Base-by-base conservation (phyloP, 30 jellyfish, hydroid and myxozoan genomes). In the Turritopsis dohrnii region DNA sequence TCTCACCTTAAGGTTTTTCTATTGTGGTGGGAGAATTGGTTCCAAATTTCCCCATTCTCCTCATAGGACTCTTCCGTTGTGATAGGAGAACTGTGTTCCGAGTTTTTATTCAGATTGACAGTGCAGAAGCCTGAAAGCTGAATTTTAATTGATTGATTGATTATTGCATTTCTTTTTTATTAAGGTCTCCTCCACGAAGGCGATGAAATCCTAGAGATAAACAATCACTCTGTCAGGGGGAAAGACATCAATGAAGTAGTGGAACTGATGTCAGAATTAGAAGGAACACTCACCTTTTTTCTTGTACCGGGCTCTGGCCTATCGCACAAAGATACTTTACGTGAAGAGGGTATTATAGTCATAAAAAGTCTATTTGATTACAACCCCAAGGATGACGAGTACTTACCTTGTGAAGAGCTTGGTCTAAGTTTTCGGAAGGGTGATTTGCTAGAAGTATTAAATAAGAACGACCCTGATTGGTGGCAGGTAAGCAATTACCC, bases 151-250 rank as follows among this genome's bases (percentile, higher is more conserved):
- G 60, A 3, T 41, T 41, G 9, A 13, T 41, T 41, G 60, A 41
- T 3, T 41, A 41, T 41, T 5, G 13, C 60, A 41, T 41, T 69
- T 71, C 29, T 25, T 71, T 60, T 76, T 20, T 18, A 24, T 75
- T 3, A 29, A 94, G 99, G 96, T 75, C 83, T 94, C 5, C 77
- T 94, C 1, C 97, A 94, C 84, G 99, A 88, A 85, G 99, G 99
- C 30, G 99, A 94, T 79, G 99, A 94, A 86, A 94, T 94, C 52
- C 88, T 94, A 26, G 99, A 94, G 85, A 94, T 94, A 80, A 94
- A 94, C 65, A 89, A 87, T 28, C 82, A 85, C 60, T 96, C 99
- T 3, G 99, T 94, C 60, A 82, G 80, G 53, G 99, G 99, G 29
- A 94, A 89, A 81, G 81, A 87, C 28, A 91, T 94, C 30, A 85